Conservation (phyloP, 2,888 invertebrate genomes). For the Aspidapion aeneum region DNA sequence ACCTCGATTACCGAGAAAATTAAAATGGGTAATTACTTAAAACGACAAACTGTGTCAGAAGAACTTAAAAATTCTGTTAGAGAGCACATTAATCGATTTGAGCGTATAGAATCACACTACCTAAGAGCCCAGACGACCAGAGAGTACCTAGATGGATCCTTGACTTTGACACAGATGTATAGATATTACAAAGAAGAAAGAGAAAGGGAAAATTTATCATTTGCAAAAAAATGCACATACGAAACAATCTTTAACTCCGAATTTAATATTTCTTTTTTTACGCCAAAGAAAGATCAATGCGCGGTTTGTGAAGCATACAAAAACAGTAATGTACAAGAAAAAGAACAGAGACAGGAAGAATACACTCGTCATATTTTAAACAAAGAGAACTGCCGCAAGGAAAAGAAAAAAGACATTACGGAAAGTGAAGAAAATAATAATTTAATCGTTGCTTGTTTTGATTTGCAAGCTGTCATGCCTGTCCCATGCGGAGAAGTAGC, state of each 20-base stretch:
- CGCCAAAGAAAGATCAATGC: slow-evolving; percentile 12
- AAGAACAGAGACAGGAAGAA: not conserved
- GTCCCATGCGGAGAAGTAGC: slow-evolving; percentile 1
- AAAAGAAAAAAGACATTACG: not conserved
- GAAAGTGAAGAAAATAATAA: not conserved
- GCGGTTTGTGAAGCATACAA: not conserved
- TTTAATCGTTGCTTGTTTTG: not conserved
- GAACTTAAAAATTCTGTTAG: slow-evolving; percentile 4
- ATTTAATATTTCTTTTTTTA: slow-evolving; percentile 6
- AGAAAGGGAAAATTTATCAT: not conserved
- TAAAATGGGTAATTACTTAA: not conserved
- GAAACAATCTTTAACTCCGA: slow-evolving; percentile 4
- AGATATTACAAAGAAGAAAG: not conserved
- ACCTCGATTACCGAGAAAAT: not conserved
- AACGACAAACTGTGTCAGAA: not conserved
- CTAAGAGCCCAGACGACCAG: slow-evolving; percentile 4
- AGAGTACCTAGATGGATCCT: slow-evolving; percentile 6
- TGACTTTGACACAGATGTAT: not conserved
- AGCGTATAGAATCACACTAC: slow-evolving; percentile 9
- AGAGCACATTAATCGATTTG: too few relatives aligned
- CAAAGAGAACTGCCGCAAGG: not conserved
- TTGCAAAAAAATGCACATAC: not conserved
- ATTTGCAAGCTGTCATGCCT: slow-evolving; percentile 1
- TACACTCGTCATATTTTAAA: not conserved
- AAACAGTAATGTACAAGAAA: not conserved